Evolutionary conservation across 2,888 invertebrate species (phyloP).

Genomic region (Hyposoter didymator): DNA sequence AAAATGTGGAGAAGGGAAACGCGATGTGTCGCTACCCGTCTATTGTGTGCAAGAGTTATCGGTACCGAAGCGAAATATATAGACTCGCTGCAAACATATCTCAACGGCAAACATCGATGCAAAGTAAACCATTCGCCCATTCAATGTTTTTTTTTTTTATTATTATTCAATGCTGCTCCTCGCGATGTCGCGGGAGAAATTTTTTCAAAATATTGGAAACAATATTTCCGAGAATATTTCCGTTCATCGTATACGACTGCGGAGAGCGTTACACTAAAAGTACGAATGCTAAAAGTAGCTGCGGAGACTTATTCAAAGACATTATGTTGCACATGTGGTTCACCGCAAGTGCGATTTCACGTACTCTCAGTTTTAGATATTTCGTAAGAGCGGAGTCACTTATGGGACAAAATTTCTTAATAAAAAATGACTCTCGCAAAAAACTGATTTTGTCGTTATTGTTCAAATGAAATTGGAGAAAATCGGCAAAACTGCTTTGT

Average conservation of each 20-base stretch:
- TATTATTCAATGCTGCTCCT: constrained; percentile 38
- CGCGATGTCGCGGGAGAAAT: constrained; percentile 3
- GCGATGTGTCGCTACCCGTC: constrained; percentile 21
- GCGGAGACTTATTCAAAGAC: background rate
- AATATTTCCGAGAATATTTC: constrained; percentile 44
- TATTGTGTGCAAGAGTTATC: constrained; percentile 39
- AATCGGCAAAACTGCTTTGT: too few relatives aligned
- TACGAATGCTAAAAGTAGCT: background rate
- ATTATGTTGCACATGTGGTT: background rate
- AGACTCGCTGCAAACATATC: constrained; percentile 29
- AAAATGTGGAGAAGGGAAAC: constrained; percentile 13
- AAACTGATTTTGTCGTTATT: too few relatives aligned
- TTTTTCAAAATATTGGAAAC: constrained; percentile 43
- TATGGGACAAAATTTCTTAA: too few relatives aligned
- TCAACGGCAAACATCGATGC: constrained; percentile 26
- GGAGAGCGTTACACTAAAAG: constrained; percentile 41
- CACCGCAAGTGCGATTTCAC: background rate
- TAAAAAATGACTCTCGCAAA: too few relatives aligned
- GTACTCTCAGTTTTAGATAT: too few relatives aligned
- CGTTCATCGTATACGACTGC: constrained; percentile 20
- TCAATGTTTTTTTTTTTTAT: constrained; percentile 31
- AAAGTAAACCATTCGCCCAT: constrained; percentile 43
- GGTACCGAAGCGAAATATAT: constrained; percentile 15
- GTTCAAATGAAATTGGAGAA: too few relatives aligned
- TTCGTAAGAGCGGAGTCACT: too few relatives aligned